Conservation (phyloP, 1,140 invertebrate genomes). For the Ips typographus region DNA sequence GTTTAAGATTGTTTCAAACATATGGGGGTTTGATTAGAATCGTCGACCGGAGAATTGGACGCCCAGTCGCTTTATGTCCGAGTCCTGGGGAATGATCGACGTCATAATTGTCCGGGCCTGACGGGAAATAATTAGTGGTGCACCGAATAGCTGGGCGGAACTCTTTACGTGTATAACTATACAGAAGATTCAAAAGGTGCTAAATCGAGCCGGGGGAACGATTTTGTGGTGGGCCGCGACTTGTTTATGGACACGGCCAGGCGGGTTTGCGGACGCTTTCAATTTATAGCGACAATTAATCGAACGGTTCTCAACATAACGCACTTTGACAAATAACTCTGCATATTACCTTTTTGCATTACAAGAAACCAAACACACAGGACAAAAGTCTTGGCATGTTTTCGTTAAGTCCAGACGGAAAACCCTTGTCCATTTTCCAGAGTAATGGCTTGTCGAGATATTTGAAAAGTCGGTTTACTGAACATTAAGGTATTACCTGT, state of each 20-base stretch:
- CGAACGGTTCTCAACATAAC: background rate
- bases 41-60: slow-evolving; percentile 23
- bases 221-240: slow-evolving; percentile 12
- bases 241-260: slow-evolving; percentile 16
- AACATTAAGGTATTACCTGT: no score
- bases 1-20: slow-evolving; percentile 28
- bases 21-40: slow-evolving; percentile 26
- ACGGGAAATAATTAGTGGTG: slow-evolving; percentile 23
- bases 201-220: slow-evolving; percentile 9
- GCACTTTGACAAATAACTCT: no score
- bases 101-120: slow-evolving; percentile 9
- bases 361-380: no score
- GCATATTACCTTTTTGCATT: no score
- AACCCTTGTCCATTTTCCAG: no score
- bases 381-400: no score
- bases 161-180: no score
- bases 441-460: no score
- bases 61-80: slow-evolving; percentile 9
- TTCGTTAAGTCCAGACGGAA: no score
- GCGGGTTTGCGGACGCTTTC: slow-evolving; percentile 21
- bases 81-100: slow-evolving; percentile 17
- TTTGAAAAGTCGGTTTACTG: no score
- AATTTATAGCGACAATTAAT: slow-evolving; percentile 26
- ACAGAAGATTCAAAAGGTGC: background rate
- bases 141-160: no score